Percentiles rank a stretch among this genome's conserved stretches.
Evolutionary conservation across 2,888 invertebrate genomes (phyloP).

Genomic region (Tanypteryx hageni): DNA sequence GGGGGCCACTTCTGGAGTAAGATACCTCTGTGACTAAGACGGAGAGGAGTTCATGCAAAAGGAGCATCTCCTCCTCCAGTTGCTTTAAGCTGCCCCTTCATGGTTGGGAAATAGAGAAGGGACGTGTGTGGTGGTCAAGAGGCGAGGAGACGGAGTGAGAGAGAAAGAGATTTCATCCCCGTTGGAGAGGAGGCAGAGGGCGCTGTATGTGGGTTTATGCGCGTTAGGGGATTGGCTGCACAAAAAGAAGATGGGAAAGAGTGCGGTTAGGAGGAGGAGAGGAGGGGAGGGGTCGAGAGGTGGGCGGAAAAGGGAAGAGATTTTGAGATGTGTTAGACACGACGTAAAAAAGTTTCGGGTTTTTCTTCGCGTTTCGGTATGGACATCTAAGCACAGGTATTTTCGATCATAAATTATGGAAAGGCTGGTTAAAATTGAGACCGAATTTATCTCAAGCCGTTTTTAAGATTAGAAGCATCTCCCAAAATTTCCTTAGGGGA

Average conservation of each 20-base stretch:
- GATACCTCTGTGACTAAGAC: neutral
- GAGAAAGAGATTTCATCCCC: neutral
- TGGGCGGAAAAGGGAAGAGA: neutral
- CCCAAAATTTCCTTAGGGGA: too few relatives aligned
- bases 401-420: too few relatives aligned
- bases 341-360: neutral
- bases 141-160: neutral
- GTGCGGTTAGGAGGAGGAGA: neutral
- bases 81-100: neutral
- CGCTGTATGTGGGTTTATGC: neutral
- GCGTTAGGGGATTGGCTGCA: neutral
- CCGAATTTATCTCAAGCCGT: too few relatives aligned
- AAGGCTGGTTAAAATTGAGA: too few relatives aligned
- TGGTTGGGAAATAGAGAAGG: neutral
- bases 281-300: neutral
- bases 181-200: neutral
- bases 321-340: too few relatives aligned
- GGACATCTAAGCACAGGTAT: neutral
- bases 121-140: too few relatives aligned
- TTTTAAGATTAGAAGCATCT: too few relatives aligned
- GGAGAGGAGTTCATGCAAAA: neutral
- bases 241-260: too few relatives aligned
- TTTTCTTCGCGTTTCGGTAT: neutral
- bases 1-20: slow-evolving; percentile 19
- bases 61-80: neutral